Evolutionary conservation across 1,140 invertebrate genomes (phyloP).

Genomic region (Carposina sasakii): DNA sequence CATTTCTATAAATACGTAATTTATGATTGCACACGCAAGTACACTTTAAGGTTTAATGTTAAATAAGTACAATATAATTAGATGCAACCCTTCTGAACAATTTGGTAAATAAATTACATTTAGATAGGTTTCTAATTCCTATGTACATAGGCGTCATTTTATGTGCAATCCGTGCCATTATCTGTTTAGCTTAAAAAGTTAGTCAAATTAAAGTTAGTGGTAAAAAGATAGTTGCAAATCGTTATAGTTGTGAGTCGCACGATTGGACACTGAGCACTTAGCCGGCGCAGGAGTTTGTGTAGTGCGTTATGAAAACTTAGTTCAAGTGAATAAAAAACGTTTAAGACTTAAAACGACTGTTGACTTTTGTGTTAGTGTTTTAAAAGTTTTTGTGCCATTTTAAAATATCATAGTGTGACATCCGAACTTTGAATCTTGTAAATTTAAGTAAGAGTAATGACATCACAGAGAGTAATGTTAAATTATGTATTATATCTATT

Average conservation of each 20-base stretch:
- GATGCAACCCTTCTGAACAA: slow-evolving; percentile 52
- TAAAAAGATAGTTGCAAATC: background rate
- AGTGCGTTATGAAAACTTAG: slow-evolving; percentile 17
- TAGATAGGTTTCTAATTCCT: slow-evolving; percentile 56
- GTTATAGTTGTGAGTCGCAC: background rate
- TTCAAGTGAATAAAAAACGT: slow-evolving; percentile 37
- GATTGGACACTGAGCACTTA: slow-evolving; percentile 6
- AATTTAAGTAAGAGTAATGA: slow-evolving; percentile 62
- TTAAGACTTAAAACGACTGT: slow-evolving; percentile 53
- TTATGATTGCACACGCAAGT: slow-evolving; percentile 54
- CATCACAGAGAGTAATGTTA: slow-evolving; percentile 67
- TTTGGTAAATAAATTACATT: slow-evolving; percentile 40
- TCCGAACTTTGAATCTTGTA: slow-evolving; percentile 69
- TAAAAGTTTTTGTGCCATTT: slow-evolving; percentile 72
- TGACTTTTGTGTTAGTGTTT: slow-evolving; percentile 70
- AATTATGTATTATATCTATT: slow-evolving; percentile 66
- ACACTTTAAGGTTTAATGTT: slow-evolving; percentile 57
- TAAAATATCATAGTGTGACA: slow-evolving; percentile 69
- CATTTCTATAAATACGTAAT: slow-evolving; percentile 61
- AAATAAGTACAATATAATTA: slow-evolving; percentile 50
- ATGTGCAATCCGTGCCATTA: slow-evolving; percentile 72
- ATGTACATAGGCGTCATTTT: slow-evolving; percentile 61
- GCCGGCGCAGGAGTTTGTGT: slow-evolving; percentile 12
- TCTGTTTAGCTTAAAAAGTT: slow-evolving; percentile 67
- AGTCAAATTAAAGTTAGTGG: slow-evolving; percentile 61